Base-by-base conservation (phyloP, 2,797 vertebrate species). In the Vireo griseus region DNA sequence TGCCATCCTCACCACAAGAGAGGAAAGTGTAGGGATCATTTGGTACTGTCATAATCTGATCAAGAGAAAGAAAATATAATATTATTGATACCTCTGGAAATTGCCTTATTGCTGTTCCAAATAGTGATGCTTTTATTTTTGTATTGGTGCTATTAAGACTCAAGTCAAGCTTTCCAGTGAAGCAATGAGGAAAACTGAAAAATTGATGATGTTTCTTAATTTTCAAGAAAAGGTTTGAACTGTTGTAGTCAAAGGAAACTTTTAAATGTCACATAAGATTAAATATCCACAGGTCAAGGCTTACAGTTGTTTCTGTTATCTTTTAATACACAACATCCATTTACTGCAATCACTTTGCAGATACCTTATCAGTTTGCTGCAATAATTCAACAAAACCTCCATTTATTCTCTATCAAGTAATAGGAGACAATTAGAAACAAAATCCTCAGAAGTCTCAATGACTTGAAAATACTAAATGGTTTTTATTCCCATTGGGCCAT, bases 11-110 rank as follows among this genome's bases (percentile, higher is more conserved):
- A 94, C 99, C 99, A 94, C 99, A 99, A 28, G 99, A 99, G 91
- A 99, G 98, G 95, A 99, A 99, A 62, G 99, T 99, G 96, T 99
- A 99, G 39, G 99, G 99, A 98, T 99, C 99, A 90, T 99, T 99
- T 91, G 99, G 99, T 97, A 99, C 99, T 13, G 99, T 99, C 98
- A 99, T 99, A 95, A 99, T 98, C 99, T 99, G 95, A 44, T 87
- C 81, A 69, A 63, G 78, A 90, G n/a, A 14, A 22, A 50, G 67
- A 47, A 37, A 37, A 47, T 33, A 10, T 2, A 65, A 48, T 6
- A 48, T 4, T 8, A 59, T 88, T 54, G 78, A 45, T 24, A 44
- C 4, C 35, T 58, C 15, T 29, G 83, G 47, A 93, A 88, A 77
- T 51, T 29, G 28, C 50, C 50, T 51, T 51, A 29, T 10, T 51